Evolutionary conservation across 2,113 vertebrate genomes (phyloP), one percentile per base, ranked within the genome.

Genomic region (Tinamus guttatus): DNA sequence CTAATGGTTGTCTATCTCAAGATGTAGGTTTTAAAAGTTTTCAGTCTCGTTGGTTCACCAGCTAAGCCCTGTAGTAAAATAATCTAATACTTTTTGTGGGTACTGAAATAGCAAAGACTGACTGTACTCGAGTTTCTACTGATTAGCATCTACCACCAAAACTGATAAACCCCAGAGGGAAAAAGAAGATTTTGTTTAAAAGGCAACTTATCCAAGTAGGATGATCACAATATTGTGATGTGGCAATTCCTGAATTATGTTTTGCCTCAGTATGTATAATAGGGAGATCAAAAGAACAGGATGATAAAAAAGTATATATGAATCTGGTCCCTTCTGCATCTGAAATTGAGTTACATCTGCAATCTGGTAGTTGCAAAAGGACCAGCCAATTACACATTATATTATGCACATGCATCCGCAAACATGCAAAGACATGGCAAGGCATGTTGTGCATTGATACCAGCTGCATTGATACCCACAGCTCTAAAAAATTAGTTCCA

Each of bases 111-210:
- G 40, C 63, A 76, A 82, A 73, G 25, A 27, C 7, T 36, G 36
- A 49, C 2, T 22, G 70, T 45, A 49, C 34, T 49, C 16, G 45
- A 58, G 16, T 80, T 92, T 73, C 85, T 82, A 36, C 9, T 45
- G 41, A 73, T 74, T 65, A 80, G 45, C 49, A 67, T 34, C 45
- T 36, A 91, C 51, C 28, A 80, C 79, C 41, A 67, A 67, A 93
- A 71, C 7, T 76, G 24, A n/a, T 30, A 92, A 91, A 82, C 12
- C 51, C 45, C 32, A 83, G 32, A 74, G 38, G 40, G 24, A 79
- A 79, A 64, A 90, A 47, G 36, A 87, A 82, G 67, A 38, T 62
- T 89, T 95, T 54, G 40, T 58, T 36, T 89, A 54, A 74, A 96
- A 91, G 62, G 30, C 41, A 68, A 91, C 54, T 56, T 62, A 76